Base-by-base conservation (phyloP, 2,797 vertebrate species). In the Macropus fuliginosus region DNA sequence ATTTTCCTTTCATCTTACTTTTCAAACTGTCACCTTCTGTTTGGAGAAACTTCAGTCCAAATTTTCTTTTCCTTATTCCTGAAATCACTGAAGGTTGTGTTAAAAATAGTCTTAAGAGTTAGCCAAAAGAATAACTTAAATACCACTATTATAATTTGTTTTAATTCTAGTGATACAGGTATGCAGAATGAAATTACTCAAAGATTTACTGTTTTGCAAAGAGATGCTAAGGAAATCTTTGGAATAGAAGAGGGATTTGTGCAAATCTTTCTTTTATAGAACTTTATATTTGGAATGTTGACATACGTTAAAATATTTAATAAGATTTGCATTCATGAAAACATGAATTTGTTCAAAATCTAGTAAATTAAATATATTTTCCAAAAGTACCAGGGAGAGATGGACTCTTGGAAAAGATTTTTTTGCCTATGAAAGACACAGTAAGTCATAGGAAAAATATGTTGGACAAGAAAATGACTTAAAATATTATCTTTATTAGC, bases 331-430 rank as follows among this genome's bases (percentile, higher is more conserved):
- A 57, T 55, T 93, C 55, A 62, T 96, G 62, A 96, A 52, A 92
- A 94, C 95, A 52, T 94, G 57, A 94, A 95, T 91, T 54, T 28
- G 81, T 95, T 95, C 62, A 92, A 91, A 95, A 95, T 89, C 89
- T 91, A 50, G 40, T 92, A 62, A 96, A 94, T 74, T 94, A 97
- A 90, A 1, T 54, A 90, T 94, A 62, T 89, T 16, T 89, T 95
- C 27, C 90, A 91, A 96, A 95, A 62, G 59, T 54, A 92, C 62
- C 1, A 6, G 52, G 6, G 56, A 87, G 54, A 96, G 34, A 50
- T 59, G 50, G 59, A 56, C 57, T 46, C 12, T 93, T 54, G 74
- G 50, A 87, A 87, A 46, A 87, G 21, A 0, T 21, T 40, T 46
- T 46, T 81, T 81, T 21, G 18, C 74, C 8, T 46, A 24, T 81